Evolutionary conservation across 2,113 vertebrate species (phyloP).

Genomic region (Austrofundulus limnaeus): DNA sequence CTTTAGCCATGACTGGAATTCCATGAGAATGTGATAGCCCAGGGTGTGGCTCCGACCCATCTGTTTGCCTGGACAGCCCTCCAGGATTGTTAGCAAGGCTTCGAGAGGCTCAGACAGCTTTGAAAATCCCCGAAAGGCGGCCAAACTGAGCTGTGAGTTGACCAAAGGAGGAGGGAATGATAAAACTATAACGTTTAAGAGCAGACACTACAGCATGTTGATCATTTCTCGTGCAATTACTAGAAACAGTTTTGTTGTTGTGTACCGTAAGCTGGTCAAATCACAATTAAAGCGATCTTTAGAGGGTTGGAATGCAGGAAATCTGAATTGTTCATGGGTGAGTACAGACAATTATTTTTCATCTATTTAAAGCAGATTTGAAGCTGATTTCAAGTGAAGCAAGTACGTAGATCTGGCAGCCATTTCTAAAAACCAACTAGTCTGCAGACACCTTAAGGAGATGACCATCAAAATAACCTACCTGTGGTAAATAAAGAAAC

Average conservation of each 20-base stretch:
- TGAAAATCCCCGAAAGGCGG: constrained; percentile 68
- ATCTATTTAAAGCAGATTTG: neutral
- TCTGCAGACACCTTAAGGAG: neutral
- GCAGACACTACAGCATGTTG: constrained; percentile 7
- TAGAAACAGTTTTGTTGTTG: neutral
- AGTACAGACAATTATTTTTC: neutral
- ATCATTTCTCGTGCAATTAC: neutral
- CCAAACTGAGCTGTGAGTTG: constrained; percentile 57
- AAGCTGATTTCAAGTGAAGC: constrained; percentile 3
- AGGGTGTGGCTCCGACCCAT: constrained; percentile 68
- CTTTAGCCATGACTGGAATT: constrained; percentile 74
- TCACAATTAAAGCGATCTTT: too few species aligned
- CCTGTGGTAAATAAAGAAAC: neutral
- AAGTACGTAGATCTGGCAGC: neutral
- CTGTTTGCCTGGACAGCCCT: constrained; percentile 67
- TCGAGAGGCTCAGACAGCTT: constrained; percentile 68
- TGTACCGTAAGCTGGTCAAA: neutral
- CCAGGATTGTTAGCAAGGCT: constrained; percentile 70
- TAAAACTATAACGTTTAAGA: constrained; percentile 11
- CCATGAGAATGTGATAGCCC: constrained; percentile 63
- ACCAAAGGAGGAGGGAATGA: neutral
- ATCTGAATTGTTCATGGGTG: neutral
- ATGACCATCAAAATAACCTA: neutral
- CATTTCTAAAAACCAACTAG: neutral
- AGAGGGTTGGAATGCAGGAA: neutral